Evolutionary conservation across 1,140 invertebrate species (phyloP).

Genomic region (Aphelenchoides fujianensis): DNA sequence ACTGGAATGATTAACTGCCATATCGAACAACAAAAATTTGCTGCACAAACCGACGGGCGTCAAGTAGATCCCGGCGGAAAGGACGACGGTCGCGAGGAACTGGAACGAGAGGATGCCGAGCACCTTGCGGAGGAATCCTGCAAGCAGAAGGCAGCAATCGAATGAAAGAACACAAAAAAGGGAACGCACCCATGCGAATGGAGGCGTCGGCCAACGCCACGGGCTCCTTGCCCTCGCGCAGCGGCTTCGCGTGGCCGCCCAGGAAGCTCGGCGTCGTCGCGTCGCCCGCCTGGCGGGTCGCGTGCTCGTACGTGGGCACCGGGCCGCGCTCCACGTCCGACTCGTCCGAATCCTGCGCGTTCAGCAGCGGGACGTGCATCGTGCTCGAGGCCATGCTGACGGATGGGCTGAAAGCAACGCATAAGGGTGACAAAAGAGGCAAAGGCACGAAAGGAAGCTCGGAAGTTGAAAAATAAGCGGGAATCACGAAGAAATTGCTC

Average conservation of each 20-base stretch:
- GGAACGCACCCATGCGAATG: conserved; percentile 50
- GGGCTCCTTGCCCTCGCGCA: conserved; percentile 15
- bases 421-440: too few species aligned
- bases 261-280: too few species aligned
- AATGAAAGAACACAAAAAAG: too few species aligned
- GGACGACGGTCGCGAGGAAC: conserved; percentile 49
- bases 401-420: too few species aligned
- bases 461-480: too few species aligned
- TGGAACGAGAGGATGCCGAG: conserved; percentile 59
- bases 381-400: too few species aligned
- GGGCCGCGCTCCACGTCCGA: conserved; percentile 9
- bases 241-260: too few species aligned
- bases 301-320: conserved; percentile 1
- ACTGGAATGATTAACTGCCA: too few species aligned
- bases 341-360: not conserved
- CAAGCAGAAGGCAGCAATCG: conserved; percentile 12
- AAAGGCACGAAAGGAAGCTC: too few species aligned
- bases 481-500: too few species aligned
- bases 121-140: conserved; percentile 59
- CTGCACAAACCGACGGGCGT: too few species aligned
- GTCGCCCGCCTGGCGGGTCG: not conserved
- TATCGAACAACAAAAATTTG: too few species aligned
- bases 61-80: conserved; percentile 49
- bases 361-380: conserved; percentile 4
- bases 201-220: conserved; percentile 43